Conservation (phyloP, 2,797 vertebrate genomes). For the Perodicticus potto region DNA sequence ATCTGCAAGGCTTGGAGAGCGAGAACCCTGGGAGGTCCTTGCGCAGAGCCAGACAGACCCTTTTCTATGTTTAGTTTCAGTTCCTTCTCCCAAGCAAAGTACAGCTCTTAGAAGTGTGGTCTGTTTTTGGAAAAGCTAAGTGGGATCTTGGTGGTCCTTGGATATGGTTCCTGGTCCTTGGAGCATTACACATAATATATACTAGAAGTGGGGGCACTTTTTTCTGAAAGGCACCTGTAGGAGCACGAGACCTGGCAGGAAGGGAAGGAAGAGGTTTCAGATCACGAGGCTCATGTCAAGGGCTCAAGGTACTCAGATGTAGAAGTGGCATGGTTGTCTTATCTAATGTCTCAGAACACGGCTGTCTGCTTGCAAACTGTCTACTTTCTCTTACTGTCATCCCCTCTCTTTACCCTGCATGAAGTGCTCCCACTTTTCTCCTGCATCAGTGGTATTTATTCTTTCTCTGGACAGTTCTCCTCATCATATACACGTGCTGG, state of each 20-base stretch:
- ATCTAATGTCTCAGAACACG: fast-evolving
- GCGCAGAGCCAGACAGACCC: not conserved
- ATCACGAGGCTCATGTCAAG: fast-evolving
- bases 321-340: fast-evolving
- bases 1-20: not conserved
- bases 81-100: not conserved
- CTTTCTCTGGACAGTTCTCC: not conserved
- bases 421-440: not conserved
- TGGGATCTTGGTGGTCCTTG: not conserved
- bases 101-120: no score
- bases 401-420: no score
- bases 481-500: not conserved
- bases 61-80: not conserved
- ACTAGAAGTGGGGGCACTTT: not conserved
- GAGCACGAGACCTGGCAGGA: not conserved
- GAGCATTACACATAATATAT: not conserved
- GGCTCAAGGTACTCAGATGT: fast-evolving
- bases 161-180: not conserved
- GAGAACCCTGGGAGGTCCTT: no score
- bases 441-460: fast-evolving
- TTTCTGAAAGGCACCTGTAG: not conserved
- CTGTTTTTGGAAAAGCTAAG: not conserved
- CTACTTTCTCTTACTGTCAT: no score
- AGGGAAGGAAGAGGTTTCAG: not conserved
- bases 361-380: fast-evolving